Base-by-base conservation (phyloP, 1,140 invertebrate genomes). In the Epicauta chinensis region DNA sequence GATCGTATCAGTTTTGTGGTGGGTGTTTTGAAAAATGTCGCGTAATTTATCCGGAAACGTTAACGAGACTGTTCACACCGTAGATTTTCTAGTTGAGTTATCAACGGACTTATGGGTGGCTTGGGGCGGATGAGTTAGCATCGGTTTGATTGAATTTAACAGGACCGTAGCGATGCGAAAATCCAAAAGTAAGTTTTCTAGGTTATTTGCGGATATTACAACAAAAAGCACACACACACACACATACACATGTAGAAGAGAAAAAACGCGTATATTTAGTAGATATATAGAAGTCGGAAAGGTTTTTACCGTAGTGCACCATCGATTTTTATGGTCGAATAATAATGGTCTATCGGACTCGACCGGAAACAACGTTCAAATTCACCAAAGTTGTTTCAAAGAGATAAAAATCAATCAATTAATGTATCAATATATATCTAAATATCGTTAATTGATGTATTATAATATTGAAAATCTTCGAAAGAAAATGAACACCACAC, bases 321-420 rank as follows among this genome's bases (percentile, higher is more conserved):
- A 53, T 53, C 43, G 51, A 53, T 53, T 53, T 43, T 53, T 53
- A 42, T 53, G 51, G 51, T 53, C 43, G 43, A 40, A 40, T n/a
- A 43, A 30, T 44, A 43, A 44, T 53, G 36, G 34, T 45, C 29
- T 43, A 40, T 35, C 43, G 42, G 39, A 13, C 7, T 7, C 42
- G 50, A 12, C 38, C 16, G 32, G 51, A 39, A 23, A 29, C 51
- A 47, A 47, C 17, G 34, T 47, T 47, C 17, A 47, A 47, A 47
- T 47, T 34, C 2, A 23, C 23, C 45, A 37, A 47, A 47, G 45
- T 23, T 23, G 23, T 23, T 23, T 23, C 7, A 23, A 23, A 1
- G 23, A 23, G 23, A 23, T 23, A 23, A 7, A n/a, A 23, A 7
- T 23, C 23, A 3, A 23, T 23, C 7, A 23, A 23, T 23, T 23